Evolutionary conservation across 2,797 vertebrate genomes (phyloP).

Genomic region (Leptatherina wallacei): DNA sequence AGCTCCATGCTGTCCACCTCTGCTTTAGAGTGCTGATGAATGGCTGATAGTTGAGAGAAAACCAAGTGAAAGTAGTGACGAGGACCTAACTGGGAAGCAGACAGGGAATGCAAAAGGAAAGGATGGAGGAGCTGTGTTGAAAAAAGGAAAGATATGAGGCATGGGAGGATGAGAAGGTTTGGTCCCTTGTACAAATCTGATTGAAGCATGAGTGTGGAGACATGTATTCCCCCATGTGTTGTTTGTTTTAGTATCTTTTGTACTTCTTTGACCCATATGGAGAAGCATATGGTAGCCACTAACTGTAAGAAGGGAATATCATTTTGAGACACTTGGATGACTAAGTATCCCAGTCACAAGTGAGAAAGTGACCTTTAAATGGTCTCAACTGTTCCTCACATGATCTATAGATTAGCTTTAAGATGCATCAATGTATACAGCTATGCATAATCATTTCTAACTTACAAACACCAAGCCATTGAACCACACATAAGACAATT

Average conservation of each 20-base stretch:
- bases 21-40: constrained; percentile 26
- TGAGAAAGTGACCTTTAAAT: neutral
- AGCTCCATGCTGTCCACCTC: constrained; percentile 18
- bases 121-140: constrained; percentile 15
- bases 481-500: neutral
- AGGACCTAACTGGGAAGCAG: constrained; percentile 27
- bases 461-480: neutral
- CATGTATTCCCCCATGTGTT: constrained; percentile 28
- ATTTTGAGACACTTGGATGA: constrained; percentile 36
- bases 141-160: constrained; percentile 20
- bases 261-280: constrained; percentile 41
- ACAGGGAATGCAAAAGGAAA: constrained; percentile 10
- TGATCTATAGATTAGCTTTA: neutral
- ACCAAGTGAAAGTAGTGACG: neutral
- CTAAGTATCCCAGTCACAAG: constrained; percentile 31
- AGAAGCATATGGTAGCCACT: constrained; percentile 44
- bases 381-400: neutral
- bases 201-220: constrained; percentile 16
- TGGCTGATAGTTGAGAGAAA: constrained; percentile 27
- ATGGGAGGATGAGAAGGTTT: neutral
- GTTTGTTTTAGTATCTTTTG: constrained; percentile 1
- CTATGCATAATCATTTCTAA: neutral
- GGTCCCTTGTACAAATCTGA: neutral
- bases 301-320: constrained; percentile 17
- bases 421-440: neutral